Base-by-base conservation (phyloP, 1,140 invertebrate species). In the Drosophila sp. region DNA sequence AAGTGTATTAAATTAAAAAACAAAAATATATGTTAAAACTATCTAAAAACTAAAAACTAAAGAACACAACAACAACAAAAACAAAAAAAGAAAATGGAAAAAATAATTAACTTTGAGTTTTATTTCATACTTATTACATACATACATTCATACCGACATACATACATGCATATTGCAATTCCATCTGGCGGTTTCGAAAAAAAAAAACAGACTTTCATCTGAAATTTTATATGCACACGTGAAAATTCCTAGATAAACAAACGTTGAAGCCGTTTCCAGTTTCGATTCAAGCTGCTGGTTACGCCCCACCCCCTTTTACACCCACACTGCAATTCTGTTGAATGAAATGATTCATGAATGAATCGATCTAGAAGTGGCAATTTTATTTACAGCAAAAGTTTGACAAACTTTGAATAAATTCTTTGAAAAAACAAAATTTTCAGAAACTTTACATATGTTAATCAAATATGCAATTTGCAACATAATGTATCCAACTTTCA, bases 1-100 rank as follows among this genome's bases (percentile, higher is more conserved):
- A 72, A 66, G 64, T 87, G 79, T 87, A 86, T 87, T 86, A 75
- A 79, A 25, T 2, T 17, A 17, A 17, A 50, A 50, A 50, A 50
- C 41, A 47, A 47, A 72, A 82, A 86, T 38, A 80, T 83, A 87
- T 87, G 83, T 87, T 87, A 89, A 87, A 87, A 89, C 83, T 87
- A 86, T 86, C 73, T 77, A 32, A 56, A 76, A 76, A 74, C 56
- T 56, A 17, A 38, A 38, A 38, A 27, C 44, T 50, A 50, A 50
- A 50, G 44, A 50, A 50, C 44, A 17, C 44, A 50, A 50, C 44
- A 50, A 50, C 44, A 50, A 50, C 5, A 50, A 50, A 77, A 61
- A 67, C 67, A 32, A 17, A 7, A 32, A 47, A 62, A 50, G 58
- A 50, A 50, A 50, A 23, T 25, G 44, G 23, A 25, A 71, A 66